A percentile compares a stretch with the other conserved stretches of the same genome.
Evolutionary conservation across 2,797 vertebrate genomes (phyloP).

Genomic region (Channa striata): DNA sequence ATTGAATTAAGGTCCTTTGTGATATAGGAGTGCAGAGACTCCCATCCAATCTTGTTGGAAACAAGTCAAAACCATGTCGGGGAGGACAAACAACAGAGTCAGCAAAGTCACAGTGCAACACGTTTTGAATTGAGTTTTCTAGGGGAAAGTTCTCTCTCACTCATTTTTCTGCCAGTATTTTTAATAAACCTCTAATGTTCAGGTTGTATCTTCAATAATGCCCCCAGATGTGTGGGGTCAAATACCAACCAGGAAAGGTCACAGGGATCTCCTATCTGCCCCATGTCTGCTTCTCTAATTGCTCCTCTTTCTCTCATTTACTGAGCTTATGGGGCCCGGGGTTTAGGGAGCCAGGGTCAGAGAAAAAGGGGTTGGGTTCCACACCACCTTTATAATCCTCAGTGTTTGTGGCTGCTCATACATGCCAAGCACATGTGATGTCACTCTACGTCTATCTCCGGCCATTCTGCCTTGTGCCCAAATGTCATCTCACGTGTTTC

Average conservation of each 20-base stretch:
- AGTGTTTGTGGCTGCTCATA: conserved; percentile 54
- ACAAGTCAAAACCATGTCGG: conserved; percentile 42
- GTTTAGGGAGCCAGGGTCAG: conserved; percentile 55
- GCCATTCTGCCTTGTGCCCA: conserved; percentile 17
- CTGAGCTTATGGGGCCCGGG: conserved; percentile 56
- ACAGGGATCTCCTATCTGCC: conserved; percentile 69
- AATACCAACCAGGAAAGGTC: conserved; percentile 70
- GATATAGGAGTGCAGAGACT: conserved; percentile 47
- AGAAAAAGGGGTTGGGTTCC: conserved; percentile 32
- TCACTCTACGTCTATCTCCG: neutral
- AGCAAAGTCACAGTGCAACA: conserved; percentile 1
- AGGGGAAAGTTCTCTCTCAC: neutral
- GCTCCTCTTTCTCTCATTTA: conserved; percentile 71
- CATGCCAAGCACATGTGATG: conserved; percentile 42
- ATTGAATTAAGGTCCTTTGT: conserved; percentile 59
- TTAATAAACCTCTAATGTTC: conserved; percentile 24
- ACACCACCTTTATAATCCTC: conserved; percentile 38
- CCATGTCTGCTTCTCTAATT: conserved; percentile 72
- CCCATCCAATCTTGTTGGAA: conserved; percentile 63
- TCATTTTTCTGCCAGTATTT: neutral
- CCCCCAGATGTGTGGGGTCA: conserved; percentile 64
- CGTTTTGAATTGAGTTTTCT: neutral
- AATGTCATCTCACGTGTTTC: conserved; percentile 48
- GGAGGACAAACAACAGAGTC: conserved; percentile 27
- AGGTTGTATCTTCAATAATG: conserved; percentile 47